These are phyloP conservation scores for Chelon labrosus DNA, from an alignment of 2,797 vertebrate genomes.

Conservation along the genomic window DNA sequence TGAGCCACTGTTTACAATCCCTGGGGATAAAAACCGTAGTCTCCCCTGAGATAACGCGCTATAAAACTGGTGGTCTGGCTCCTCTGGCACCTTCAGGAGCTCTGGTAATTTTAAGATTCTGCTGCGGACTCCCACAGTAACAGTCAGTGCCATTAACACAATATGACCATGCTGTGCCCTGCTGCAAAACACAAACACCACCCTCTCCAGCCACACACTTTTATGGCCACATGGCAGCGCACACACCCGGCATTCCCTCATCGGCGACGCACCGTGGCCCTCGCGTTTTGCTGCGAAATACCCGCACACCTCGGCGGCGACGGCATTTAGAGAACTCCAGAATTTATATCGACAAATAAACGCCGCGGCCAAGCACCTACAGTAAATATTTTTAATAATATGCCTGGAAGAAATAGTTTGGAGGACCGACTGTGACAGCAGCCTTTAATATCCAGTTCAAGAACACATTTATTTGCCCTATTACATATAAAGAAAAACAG, in stretches of 20 bases:
- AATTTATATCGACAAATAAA: conserved; percentile 56
- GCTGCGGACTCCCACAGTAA: conserved; percentile 39
- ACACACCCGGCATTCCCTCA: conserved; percentile 27
- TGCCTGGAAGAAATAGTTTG: conserved; percentile 34
- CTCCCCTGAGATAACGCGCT: conserved; percentile 55
- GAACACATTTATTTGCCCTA: conserved; percentile 27
- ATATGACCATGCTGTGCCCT: conserved; percentile 56
- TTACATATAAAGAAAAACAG: conserved; percentile 2
- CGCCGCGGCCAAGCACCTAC: conserved; percentile 29
- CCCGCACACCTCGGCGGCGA: conserved; percentile 35
- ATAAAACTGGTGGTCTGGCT: conserved; percentile 53
- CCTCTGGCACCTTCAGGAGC: conserved; percentile 31
- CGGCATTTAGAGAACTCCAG: conserved; percentile 39
- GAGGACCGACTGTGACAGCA: conserved; percentile 31
- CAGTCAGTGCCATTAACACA: conserved; percentile 56
- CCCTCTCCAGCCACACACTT: conserved; percentile 24
- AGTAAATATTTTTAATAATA: conserved; percentile 53
- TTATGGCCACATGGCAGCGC: conserved; percentile 42
- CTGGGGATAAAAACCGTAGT: conserved; percentile 55
- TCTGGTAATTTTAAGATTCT: conserved; percentile 57
- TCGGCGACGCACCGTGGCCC: conserved; percentile 39
- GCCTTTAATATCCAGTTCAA: conserved; percentile 32
- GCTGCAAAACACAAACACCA: conserved; percentile 48
- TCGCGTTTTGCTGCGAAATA: conserved; percentile 50
- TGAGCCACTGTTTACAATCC: conserved; percentile 53